These are phyloP conservation scores for Bruchidius siliquastri DNA, from an alignment of 2,888 invertebrate genomes.

Conservation along the genomic window DNA sequence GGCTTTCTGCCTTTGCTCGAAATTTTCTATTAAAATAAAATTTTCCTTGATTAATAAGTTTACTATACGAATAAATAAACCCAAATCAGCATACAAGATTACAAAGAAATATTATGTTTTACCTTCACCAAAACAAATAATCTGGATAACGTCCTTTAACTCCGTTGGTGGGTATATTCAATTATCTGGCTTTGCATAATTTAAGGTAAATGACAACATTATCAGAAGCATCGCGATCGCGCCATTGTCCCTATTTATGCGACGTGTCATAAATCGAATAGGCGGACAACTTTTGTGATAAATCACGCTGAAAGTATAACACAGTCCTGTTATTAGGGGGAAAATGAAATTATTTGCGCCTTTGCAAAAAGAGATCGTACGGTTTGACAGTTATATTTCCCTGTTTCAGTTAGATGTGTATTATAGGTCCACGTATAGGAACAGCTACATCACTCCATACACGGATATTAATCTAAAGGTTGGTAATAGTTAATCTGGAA, in stretches of 20 bases:
- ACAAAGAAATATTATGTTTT: too few species aligned
- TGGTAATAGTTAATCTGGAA: too few species aligned
- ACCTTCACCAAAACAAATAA: too few species aligned
- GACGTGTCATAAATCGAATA: slow-evolving; percentile 17
- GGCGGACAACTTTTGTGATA: slow-evolving; percentile 16
- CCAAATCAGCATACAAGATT: too few species aligned
- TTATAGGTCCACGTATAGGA: too few species aligned
- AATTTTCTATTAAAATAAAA: too few species aligned
- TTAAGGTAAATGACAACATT: slow-evolving; percentile 24
- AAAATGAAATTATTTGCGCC: background rate
- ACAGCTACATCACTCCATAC: too few species aligned
- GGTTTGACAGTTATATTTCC: background rate
- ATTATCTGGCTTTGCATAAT: slow-evolving; percentile 25
- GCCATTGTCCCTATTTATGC: slow-evolving; percentile 10
- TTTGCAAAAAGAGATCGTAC: background rate
- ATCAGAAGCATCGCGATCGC: slow-evolving; percentile 16
- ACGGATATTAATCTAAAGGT: too few species aligned
- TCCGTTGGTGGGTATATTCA: slow-evolving; percentile 25
- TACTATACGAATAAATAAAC: too few species aligned
- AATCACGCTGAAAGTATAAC: slow-evolving; percentile 13
- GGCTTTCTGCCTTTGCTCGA: too few species aligned
- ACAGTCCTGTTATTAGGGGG: background rate
- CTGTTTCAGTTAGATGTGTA: background rate
- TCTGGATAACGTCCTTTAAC: too few species aligned
- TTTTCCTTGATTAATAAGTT: too few species aligned